Base-by-base conservation (phyloP, 64 coral and sea anemone genomes). In the Montipora capricornis region DNA sequence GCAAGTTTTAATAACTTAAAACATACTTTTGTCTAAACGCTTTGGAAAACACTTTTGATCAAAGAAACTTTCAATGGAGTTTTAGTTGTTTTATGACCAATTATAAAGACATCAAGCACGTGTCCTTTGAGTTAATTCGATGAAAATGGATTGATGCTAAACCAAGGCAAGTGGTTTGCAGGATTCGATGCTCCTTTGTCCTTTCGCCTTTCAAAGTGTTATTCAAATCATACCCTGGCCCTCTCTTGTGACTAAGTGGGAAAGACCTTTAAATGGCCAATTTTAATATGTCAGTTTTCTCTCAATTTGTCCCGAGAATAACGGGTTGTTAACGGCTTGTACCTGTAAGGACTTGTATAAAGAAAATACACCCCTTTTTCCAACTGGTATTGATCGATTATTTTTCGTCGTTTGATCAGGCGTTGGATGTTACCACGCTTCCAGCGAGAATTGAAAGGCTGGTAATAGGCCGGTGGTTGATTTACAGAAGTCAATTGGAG, bases 21-120 rank as follows among this genome's bases (percentile, higher is more conserved):
- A 71, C 19, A 67, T 60, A n/a, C 66, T 86, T 60, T 44, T 48
- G 62, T 86, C 44, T 2, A 49, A 16, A 86, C 44, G 16, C 71
- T 22, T 86, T 71, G 47, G 66, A 86, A 71, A 86, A 44, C 62
- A 71, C 49, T 86, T 86, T 19, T 86, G 6, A 19, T 11, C 68
- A 61, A 59, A 16, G 66, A 68, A 49, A 47, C 67, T 68, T 85
- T 86, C 82, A 86, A 86, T 73, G 48, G 16, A 71, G 70, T 50
- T 68, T 47, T 20, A 22, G 82, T 86, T 86, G 82, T 86, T 49
- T 47, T 20, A 44, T 50, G 82, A 86, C 17, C 66, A 86, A 86
- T 86, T 86, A 86, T 86, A 86, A 86, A 86, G 82, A 86, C 66
- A 73, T 86, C 82, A 86, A 86, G 66, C 82, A 86, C 82, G 66